Conservation (phyloP, 2,888 invertebrate species). For the Acanthococcus lagerstroemiae region DNA sequence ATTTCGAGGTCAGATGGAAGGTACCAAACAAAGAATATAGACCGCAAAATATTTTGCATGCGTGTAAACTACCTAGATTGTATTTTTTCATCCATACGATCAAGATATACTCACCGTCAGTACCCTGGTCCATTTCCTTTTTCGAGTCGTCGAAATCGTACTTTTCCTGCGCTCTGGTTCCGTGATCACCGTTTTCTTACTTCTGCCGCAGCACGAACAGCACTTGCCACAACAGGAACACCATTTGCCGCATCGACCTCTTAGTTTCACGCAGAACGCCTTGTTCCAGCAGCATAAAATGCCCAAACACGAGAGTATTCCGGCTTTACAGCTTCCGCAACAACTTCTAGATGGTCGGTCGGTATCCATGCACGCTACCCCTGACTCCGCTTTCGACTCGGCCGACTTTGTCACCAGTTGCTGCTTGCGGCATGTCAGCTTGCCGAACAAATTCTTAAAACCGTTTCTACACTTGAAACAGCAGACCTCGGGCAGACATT, state of each 20-base stretch:
- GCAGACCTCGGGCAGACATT: neutral
- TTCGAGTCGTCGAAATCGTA: constrained; percentile 6
- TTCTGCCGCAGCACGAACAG: neutral
- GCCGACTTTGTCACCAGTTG: neutral
- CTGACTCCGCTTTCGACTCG: neutral
- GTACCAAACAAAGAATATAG: no score
- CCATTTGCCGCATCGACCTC: neutral
- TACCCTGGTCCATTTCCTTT: constrained; percentile 13
- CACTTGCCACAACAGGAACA: constrained; percentile 10
- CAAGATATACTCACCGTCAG: constrained; percentile 6
- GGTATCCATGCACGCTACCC: constrained; percentile 1
- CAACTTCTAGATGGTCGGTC: neutral
- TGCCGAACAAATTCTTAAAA: constrained; percentile 2
- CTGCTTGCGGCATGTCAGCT: constrained; percentile 4
- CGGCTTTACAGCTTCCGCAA: neutral
- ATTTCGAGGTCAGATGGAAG: no score
- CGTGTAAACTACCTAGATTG: neutral
- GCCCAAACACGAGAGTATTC: constrained; percentile 5
- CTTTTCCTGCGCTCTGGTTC: constrained; percentile 15
- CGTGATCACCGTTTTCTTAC: constrained; percentile 7
- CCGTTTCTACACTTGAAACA: constrained; percentile 7
- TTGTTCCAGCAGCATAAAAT: constrained; percentile 17
- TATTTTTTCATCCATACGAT: neutral
- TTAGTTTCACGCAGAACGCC: constrained; percentile 9
- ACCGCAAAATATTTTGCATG: no score